These are phyloP conservation scores for Procapra przewalskii DNA, from an alignment of 2,113 vertebrate species.

Conservation along the genomic window DNA sequence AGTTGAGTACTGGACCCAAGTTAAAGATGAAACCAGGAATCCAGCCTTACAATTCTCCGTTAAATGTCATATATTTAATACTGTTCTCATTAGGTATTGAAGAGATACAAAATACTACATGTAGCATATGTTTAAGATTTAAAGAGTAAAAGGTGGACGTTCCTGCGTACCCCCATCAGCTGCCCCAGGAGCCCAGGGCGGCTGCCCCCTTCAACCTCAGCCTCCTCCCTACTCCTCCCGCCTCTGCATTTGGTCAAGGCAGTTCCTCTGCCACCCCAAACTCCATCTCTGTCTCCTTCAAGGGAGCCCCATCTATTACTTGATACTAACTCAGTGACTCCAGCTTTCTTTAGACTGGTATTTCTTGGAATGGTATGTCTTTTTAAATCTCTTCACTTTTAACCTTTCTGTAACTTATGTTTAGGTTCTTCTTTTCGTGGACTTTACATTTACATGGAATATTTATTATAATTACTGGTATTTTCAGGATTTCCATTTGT, in stretches of 20 bases:
- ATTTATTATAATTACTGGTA: not conserved
- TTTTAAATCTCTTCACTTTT: not conserved
- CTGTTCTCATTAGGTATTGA: not conserved
- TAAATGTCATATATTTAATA: not conserved
- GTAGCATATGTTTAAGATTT: not conserved
- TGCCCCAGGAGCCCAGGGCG: not conserved
- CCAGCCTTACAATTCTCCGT: not conserved
- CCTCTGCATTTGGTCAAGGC: not conserved
- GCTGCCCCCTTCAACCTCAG: not conserved
- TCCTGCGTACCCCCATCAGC: not conserved
- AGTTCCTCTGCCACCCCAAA: not conserved
- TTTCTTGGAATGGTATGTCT: not conserved
- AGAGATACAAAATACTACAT: not conserved
- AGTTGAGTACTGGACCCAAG: not conserved
- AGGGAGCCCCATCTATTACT: not conserved
- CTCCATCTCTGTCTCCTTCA: not conserved
- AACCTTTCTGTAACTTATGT: not conserved
- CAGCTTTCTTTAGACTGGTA: not conserved
- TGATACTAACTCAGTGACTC: not conserved
- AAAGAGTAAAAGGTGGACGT: not conserved
- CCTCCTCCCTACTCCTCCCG: not conserved
- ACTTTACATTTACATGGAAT: not conserved
- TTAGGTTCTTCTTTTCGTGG: not conserved
- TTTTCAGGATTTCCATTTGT: not conserved
- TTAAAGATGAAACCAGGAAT: not conserved